Conservation (phyloP, 2,113 vertebrate species). For the Otus sunia region DNA sequence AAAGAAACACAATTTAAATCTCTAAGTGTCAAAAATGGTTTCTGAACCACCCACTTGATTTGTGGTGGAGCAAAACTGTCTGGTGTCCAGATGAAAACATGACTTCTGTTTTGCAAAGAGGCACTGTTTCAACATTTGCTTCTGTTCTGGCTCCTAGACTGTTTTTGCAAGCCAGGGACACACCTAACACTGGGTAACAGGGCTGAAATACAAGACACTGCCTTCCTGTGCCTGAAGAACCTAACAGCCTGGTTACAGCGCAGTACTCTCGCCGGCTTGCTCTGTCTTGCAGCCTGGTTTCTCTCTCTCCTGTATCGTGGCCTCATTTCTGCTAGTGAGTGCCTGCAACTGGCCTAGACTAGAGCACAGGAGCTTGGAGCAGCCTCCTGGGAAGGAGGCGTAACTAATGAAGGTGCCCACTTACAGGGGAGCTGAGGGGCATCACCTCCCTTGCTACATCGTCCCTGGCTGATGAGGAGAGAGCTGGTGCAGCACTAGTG, state of each 20-base stretch:
- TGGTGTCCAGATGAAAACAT: neutral
- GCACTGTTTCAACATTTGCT: neutral
- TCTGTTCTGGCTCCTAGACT: neutral
- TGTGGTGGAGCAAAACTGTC: neutral
- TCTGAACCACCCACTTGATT: neutral
- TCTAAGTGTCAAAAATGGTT: neutral
- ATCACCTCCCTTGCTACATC: neutral
- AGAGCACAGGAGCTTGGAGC: neutral
- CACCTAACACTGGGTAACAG: neutral
- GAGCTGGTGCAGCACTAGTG: neutral
- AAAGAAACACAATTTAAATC: neutral
- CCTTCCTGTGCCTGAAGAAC: neutral
- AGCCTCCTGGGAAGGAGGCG: neutral
- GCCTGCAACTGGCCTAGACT: neutral
- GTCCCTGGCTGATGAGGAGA: neutral
- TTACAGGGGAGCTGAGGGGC: neutral
- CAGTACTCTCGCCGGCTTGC: neutral
- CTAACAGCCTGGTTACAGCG: neutral
- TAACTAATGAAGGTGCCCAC: neutral
- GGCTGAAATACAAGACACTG: neutral
- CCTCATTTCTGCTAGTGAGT: neutral
- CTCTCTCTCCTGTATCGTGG: neutral
- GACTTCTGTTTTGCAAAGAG: neutral
- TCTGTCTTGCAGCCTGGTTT: neutral
- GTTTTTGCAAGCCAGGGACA: neutral